Base-by-base conservation (phyloP, 2,113 vertebrate genomes). In the Mormyrus iriodes region DNA sequence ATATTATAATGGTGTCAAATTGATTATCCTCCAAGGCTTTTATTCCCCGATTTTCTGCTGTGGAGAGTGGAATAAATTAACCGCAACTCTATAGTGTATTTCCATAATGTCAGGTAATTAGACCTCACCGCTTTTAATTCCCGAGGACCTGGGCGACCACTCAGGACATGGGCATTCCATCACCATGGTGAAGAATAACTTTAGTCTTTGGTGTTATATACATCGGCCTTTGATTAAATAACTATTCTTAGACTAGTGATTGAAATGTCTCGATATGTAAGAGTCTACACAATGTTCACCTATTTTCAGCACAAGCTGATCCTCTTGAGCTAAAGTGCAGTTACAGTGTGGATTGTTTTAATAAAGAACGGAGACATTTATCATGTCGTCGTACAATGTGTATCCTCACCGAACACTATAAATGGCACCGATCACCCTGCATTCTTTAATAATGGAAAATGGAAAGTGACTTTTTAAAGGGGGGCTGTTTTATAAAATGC, bases 81-180 rank as follows among this genome's bases (percentile, higher is more conserved):
- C 92, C 89, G 87, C 92, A 91, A 92, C 39, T 93, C 92, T 93
- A 93, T 93, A 94, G 93, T 93, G 93, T 90, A 91, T 93, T 95
- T 95, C 94, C 94, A 95, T 95, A 94, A 94, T 95, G 93, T 93
- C 93, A 94, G 93, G 93, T 95, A 95, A 95, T 95, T 94, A 95
- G 94, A 92, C 93, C 92, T 93, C 88, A 90, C 93, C 92, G 92
- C 93, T 94, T 87, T 94, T 93, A 95, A 93, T 94, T 93, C 91
- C 92, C 92, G 91, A 93, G 91, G 92, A 93, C 94, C 91, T 91
- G 92, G 93, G 92, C 92, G 91, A 49, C 92, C 93, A 91, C 91
- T 88, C 92, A 89, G 92, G 91, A 92, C 91, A 53, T 51, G 44
- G 87, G 42, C 13, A 27, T 69, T 69, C 24, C 42, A 58, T 87